Evolutionary conservation across 2,888 invertebrate genomes (phyloP).

Genomic region (Tinea semifulvella): DNA sequence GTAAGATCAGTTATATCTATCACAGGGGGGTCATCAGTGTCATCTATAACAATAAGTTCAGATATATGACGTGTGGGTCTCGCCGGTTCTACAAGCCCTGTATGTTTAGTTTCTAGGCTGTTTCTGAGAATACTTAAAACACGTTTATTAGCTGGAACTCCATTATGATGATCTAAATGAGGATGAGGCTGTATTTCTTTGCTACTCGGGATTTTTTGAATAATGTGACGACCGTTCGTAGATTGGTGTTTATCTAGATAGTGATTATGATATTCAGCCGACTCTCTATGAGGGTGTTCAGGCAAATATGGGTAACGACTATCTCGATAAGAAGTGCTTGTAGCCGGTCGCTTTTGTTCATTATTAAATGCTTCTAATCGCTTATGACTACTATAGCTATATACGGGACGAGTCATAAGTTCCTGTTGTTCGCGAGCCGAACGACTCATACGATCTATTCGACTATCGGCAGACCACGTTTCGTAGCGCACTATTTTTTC

Average conservation of each 20-base stretch:
- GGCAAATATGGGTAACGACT: constrained; percentile 38
- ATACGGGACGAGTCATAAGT: constrained; percentile 52
- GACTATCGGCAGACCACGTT: constrained; percentile 52
- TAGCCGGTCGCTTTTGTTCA: constrained; percentile 42
- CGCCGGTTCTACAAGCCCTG: constrained; percentile 61
- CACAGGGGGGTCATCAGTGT: constrained; percentile 53
- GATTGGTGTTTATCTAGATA: constrained; percentile 42
- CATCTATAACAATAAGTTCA: constrained; percentile 60
- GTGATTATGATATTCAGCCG: constrained; percentile 41
- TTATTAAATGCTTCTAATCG: constrained; percentile 51
- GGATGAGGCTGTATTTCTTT: constrained; percentile 43
- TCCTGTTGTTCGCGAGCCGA: constrained; percentile 51
- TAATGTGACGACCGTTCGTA: constrained; percentile 40
- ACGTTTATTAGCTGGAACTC: constrained; percentile 71
- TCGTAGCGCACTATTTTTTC: constrained; percentile 57
- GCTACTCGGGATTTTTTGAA: constrained; percentile 49
- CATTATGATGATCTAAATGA: constrained; percentile 38
- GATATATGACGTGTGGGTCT: constrained; percentile 47
- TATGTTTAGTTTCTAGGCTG: constrained; percentile 73
- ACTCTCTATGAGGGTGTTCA: constrained; percentile 36
- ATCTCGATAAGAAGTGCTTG: constrained; percentile 27
- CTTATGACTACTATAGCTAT: constrained; percentile 53
- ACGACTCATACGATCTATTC: constrained; percentile 46
- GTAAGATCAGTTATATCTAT: constrained; percentile 58
- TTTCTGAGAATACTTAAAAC: constrained; percentile 76